These are phyloP conservation scores for Gymnocheta viridis DNA, from an alignment of 2,888 invertebrate genomes.

Conservation along the genomic window DNA sequence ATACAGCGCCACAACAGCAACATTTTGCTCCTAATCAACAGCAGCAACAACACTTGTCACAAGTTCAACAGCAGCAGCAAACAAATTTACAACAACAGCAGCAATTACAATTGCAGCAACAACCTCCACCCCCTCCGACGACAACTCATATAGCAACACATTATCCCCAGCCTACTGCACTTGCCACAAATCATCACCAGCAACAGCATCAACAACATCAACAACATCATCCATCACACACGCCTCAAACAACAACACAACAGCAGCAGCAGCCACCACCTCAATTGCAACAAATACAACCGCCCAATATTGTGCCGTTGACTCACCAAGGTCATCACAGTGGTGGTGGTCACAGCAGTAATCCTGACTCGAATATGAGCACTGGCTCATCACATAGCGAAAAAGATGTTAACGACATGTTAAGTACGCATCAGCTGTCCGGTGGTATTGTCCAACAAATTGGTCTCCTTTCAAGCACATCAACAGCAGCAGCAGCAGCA, in stretches of 20 bases:
- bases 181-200: conserved; percentile 68
- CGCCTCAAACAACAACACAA: conserved; percentile 70
- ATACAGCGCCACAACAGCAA: conserved; percentile 78
- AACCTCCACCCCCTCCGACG: conserved; percentile 68
- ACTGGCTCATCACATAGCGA: conserved; percentile 98
- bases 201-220: conserved; percentile 67
- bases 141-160: conserved; percentile 67
- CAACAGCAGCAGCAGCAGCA: conserved; percentile 68
- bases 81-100: conserved; percentile 69
- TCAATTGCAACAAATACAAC: conserved; percentile 73
- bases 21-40: conserved; percentile 77
- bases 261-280: conserved; percentile 70
- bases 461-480: conserved; percentile 68
- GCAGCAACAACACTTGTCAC: conserved; percentile 74
- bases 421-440: conserved; percentile 70
- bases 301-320: conserved; percentile 70
- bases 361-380: conserved; percentile 99
- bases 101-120: conserved; percentile 80
- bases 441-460: conserved; percentile 68
- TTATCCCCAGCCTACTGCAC: conserved; percentile 71
- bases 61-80: conserved; percentile 72
- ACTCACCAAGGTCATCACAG: conserved; percentile 71
- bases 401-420: conserved; percentile 86
- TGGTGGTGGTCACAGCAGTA: conserved; percentile 83
- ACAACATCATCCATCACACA: conserved; percentile 68